Evolutionary conservation across 2,888 invertebrate genomes (phyloP), one percentile per base, ranked within the genome.

Genomic region (Drosophila flavopinicola): DNA sequence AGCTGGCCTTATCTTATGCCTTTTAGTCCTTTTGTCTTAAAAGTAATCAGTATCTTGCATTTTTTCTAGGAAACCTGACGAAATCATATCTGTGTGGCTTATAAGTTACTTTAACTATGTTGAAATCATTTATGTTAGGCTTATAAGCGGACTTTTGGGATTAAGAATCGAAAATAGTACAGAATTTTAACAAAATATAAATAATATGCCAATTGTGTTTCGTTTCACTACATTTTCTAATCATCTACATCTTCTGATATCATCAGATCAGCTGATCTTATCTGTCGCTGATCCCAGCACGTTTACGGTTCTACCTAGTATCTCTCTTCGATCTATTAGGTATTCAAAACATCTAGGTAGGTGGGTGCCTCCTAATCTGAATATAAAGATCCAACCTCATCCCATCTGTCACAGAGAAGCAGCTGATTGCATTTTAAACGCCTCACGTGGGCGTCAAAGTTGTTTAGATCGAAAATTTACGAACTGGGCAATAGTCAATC

Each of bases 401-500:
- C 37, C 37, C 24, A 57, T 33, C 47, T 48, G 41, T 33, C 41
- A 42, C 32, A 56, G 41, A 6, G 32, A 47, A 47, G 54, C 37
- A 52, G 35, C 24, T 45, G 32, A 73, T 41, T 74, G 64, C 69
- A 71, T 71, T 64, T 44, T 32, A 59, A 66, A 29, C 41, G 57
- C 57, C 37, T 38, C 61, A 63, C 67, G 78, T 66, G 78, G 59
- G 77, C 35, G 59, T 35, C 35, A n/a, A 24, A 32, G 57, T 38
- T 37, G 58, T 47, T 60, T 52, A 38, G 44, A 77, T 74, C 51
- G 24, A 57, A 60, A 30, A 13, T 37, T 20, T 6, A 13, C 24
- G 13, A 47, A 13, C 23, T 35, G 5, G 17, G 11, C 20, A 48
- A 35, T 20, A 57, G 29, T 49, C 37, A 68, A 58, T 51, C 57